Evolutionary conservation across 92 coral and sea anemone genomes (phyloP).

Genomic region (Paragorgia papillata): DNA sequence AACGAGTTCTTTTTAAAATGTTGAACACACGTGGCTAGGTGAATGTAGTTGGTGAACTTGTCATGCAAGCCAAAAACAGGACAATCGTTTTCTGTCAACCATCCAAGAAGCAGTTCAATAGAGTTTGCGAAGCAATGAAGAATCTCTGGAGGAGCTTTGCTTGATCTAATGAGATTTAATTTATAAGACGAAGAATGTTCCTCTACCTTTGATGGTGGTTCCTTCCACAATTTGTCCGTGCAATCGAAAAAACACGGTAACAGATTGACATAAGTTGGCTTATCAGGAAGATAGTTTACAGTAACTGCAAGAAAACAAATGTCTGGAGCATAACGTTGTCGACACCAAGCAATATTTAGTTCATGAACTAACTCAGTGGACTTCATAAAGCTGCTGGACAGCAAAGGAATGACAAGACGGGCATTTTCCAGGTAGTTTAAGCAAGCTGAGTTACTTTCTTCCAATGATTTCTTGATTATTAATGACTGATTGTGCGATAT

Average conservation of each 20-base stretch:
- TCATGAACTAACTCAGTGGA: constrained; percentile 80
- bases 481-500: constrained; percentile 30
- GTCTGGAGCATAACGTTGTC: constrained; percentile 71
- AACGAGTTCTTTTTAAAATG: neutral
- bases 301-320: constrained; percentile 68
- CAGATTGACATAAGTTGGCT: constrained; percentile 76
- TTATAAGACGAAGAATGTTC: constrained; percentile 1
- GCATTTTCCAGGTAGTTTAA: constrained; percentile 72
- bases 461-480: constrained; percentile 18
- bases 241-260: constrained; percentile 64
- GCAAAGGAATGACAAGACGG: constrained; percentile 64
- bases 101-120: neutral
- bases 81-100: constrained; percentile 5
- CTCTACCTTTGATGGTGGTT: neutral
- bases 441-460: constrained; percentile 47
- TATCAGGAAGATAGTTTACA: constrained; percentile 61
- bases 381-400: constrained; percentile 71
- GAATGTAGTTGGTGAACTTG: constrained; percentile 18
- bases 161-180: neutral
- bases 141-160: constrained; percentile 6
- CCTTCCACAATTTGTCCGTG: constrained; percentile 20
- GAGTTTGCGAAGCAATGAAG: neutral
- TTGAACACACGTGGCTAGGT: neutral
- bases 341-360: constrained; percentile 79
- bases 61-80: constrained; percentile 19